A percentile compares a stretch with the other conserved stretches of the same genome.
phyloP scores from a whole-genome alignment of 2,797 vertebrate genomes.

The Knipowitschia caucasica region DNA sequence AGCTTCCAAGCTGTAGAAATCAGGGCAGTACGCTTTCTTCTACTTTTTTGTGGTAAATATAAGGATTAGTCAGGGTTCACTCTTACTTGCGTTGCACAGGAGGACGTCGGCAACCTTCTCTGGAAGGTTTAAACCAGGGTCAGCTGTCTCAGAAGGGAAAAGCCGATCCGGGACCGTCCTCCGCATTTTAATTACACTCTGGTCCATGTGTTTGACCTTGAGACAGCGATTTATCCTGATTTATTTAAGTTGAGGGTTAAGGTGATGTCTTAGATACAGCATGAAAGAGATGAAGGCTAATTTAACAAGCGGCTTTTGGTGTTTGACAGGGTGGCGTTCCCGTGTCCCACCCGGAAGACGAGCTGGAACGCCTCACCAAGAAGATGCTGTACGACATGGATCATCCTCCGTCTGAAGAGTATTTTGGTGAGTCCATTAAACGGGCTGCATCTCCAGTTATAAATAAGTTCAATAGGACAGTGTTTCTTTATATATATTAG shows the following conservation, averaged over 20 bases:
- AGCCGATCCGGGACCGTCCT: slow-evolving; percentile 28
- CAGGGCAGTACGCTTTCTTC: slow-evolving; percentile 21
- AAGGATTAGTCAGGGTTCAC: slow-evolving; percentile 61
- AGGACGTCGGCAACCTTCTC: slow-evolving; percentile 55
- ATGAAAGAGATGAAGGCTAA: no score
- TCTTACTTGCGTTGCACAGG: slow-evolving; percentile 50
- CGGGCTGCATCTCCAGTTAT: background rate
- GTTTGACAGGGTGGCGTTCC: slow-evolving; percentile 72
- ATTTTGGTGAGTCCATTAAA: slow-evolving; percentile 83
- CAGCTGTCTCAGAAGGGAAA: slow-evolving; percentile 56
- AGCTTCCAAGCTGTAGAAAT: slow-evolving; percentile 35
- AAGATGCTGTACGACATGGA: slow-evolving; percentile 99
- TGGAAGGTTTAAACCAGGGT: slow-evolving; percentile 65
- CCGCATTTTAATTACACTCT: slow-evolving; percentile 58
- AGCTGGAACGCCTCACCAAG: slow-evolving; percentile 95
- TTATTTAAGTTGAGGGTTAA: slow-evolving; percentile 31
- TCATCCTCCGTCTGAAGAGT: slow-evolving; percentile 92
- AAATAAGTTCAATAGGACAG: no score
- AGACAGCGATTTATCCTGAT: slow-evolving; percentile 27
- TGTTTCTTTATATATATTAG: no score
- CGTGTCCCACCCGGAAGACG: slow-evolving; percentile 87
- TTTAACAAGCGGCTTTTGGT: slow-evolving; percentile 16
- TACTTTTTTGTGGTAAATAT: slow-evolving; percentile 50
- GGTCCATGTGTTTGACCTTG: slow-evolving; percentile 48
- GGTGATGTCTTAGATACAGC: no score